phyloP scores from a whole-genome alignment of 2,797 vertebrate species.

The Petrocephalus sullivani region DNA sequence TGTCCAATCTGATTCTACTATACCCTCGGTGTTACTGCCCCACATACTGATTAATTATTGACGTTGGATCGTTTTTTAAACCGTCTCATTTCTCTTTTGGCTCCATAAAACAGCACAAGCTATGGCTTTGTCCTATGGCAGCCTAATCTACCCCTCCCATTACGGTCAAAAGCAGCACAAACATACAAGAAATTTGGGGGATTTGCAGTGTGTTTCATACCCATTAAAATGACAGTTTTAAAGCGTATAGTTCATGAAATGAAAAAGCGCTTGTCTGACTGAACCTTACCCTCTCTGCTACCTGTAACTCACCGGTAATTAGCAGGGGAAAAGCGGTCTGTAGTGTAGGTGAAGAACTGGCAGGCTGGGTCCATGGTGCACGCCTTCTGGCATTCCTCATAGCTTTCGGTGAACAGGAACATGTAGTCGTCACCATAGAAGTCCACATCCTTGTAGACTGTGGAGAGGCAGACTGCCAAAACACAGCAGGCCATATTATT shows the following conservation, averaged over 20 bases:
- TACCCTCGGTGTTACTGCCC: background rate
- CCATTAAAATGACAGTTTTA: background rate
- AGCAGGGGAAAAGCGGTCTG: background rate
- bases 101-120: background rate
- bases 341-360: slow-evolving; percentile 51
- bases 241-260: background rate
- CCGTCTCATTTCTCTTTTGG: background rate
- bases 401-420: slow-evolving; percentile 31
- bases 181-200: background rate
- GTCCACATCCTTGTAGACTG: slow-evolving; percentile 31
- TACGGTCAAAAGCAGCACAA: background rate
- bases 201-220: background rate
- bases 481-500: background rate
- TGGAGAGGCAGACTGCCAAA: slow-evolving; percentile 15
- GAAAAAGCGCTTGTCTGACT: background rate
- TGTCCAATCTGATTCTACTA: background rate
- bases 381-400: slow-evolving; percentile 48
- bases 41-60: background rate
- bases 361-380: slow-evolving; percentile 53
- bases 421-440: slow-evolving; percentile 44
- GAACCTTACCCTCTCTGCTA: background rate
- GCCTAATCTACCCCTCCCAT: background rate
- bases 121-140: background rate
- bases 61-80: background rate
- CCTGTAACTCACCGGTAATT: background rate